phyloP scores from a whole-genome alignment of 2,797 vertebrate species.

The Sebastes oblongus region DNA sequence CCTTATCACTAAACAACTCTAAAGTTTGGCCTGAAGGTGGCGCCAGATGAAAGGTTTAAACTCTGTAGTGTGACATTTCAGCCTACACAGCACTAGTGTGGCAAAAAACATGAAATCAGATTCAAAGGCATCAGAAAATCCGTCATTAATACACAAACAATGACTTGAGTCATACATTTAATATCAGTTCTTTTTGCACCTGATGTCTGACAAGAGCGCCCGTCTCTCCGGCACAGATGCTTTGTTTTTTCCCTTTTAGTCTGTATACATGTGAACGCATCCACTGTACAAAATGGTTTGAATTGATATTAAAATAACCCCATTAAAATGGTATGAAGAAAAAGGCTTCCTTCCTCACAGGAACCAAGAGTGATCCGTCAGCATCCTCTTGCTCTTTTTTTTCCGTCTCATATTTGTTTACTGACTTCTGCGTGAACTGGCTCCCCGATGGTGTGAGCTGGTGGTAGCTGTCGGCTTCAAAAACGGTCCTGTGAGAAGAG shows the following conservation, averaged over 20 bases:
- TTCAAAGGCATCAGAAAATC: conserved; percentile 18
- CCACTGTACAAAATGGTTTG: conserved; percentile 9
- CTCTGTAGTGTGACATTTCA: neutral
- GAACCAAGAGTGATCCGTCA: neutral
- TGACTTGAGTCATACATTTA: neutral
- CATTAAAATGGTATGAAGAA: neutral
- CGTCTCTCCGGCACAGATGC: neutral
- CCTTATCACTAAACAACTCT: neutral
- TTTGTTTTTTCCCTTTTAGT: conserved; percentile 40
- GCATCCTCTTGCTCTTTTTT: neutral
- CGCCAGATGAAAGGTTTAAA: conserved; percentile 36
- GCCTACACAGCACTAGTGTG: neutral
- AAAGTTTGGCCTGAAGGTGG: conserved; percentile 35
- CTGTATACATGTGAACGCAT: neutral
- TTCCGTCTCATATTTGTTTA: neutral
- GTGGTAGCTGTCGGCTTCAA: neutral
- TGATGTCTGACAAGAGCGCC: conserved; percentile 1
- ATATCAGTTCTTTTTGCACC: conserved; percentile 20
- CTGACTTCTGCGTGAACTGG: neutral
- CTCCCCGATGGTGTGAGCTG: neutral
- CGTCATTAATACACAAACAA: conserved; percentile 7
- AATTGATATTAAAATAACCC: neutral
- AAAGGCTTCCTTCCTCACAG: neutral
- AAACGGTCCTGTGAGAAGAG: neutral
- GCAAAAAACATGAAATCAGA: neutral